phyloP scores from a whole-genome alignment of 2,797 vertebrate species.

The Anguilla anguilla region DNA sequence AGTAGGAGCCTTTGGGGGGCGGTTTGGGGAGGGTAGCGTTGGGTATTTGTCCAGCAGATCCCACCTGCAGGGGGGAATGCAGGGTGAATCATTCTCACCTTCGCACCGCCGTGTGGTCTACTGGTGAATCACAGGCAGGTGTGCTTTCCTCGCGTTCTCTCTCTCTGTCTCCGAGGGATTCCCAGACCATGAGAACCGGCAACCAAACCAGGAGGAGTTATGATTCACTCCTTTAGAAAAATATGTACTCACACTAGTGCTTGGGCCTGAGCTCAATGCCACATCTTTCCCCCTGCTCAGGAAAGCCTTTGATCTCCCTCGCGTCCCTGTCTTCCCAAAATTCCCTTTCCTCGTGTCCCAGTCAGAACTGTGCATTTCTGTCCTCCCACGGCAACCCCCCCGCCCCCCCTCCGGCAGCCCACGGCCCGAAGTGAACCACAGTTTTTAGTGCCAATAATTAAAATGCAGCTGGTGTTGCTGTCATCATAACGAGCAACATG shows the following conservation, averaged over 20 bases:
- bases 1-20: slow-evolving; percentile 46
- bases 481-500: slow-evolving; percentile 50
- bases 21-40: slow-evolving; percentile 12
- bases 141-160: slow-evolving; percentile 41
- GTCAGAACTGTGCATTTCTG: background rate
- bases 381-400: background rate
- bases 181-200: slow-evolving; percentile 55
- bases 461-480: slow-evolving; percentile 53
- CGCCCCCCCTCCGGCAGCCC: background rate
- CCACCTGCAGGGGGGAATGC: slow-evolving; percentile 54
- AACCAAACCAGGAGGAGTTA: slow-evolving; percentile 59
- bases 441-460: slow-evolving; percentile 40
- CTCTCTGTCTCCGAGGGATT: slow-evolving; percentile 23
- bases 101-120: slow-evolving; percentile 54
- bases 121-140: slow-evolving; percentile 65
- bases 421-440: slow-evolving; percentile 57
- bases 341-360: slow-evolving; percentile 24
- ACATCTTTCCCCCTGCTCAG: background rate
- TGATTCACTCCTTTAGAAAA: slow-evolving; percentile 55
- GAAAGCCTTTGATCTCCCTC: slow-evolving; percentile 25
- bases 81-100: slow-evolving; percentile 65
- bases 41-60: slow-evolving; percentile 49
- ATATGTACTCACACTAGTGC: background rate
- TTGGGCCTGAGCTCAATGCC: background rate
- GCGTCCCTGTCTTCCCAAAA: slow-evolving; percentile 43